Evolutionary conservation across 2,797 vertebrate species (phyloP), one percentile per base, ranked within the genome.

Genomic region (Cossypha heuglini): DNA sequence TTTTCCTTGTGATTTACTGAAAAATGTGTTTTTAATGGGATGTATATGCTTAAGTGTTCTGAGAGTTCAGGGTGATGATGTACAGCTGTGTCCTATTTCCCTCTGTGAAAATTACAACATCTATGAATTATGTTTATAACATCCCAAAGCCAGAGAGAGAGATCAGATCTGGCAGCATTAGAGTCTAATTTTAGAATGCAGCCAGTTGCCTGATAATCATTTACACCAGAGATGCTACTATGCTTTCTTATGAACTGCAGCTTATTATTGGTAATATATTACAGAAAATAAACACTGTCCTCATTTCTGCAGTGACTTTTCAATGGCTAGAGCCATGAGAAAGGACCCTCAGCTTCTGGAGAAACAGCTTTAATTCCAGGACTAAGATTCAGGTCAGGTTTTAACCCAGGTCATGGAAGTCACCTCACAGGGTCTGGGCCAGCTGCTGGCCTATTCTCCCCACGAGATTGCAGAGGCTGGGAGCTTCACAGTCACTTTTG

Each of bases 1-100:
- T 87, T 91, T 97, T 93, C 64, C 26, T 57, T 76, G 33, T 48
- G 40, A 93, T 83, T 87, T 29, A 11, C 26, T 80, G 86, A 91
- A 94, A 96, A 94, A 46, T 96, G 58, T 92, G 73, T 74, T 93
- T 95, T 94, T 92, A 91, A 92, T 90, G 52, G 45, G 68, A 77
- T 57, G 19, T 90, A 46, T 75, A 31, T 66, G 63, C n/a, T 75
- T 92, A 71, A 51, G 62, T 55, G 38, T 95, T 88, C 83, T 67
- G 49, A 80, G 75, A 77, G 40, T 77, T 94, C 88, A 86, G 46
- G 79, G 15, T 79, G 59, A 90, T 72, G 71, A 95, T 35, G 43
- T 58, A 73, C 72, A 69, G 91, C 90, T 96, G 29, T 14, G 3
- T 84, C 72, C 16, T 74, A 52, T 86, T 92, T 94, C 59, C 64